A percentile compares a stretch with the other conserved stretches of the same genome.
phyloP scores from a whole-genome alignment of 2,888 invertebrate genomes.

The Patella pellucida region DNA sequence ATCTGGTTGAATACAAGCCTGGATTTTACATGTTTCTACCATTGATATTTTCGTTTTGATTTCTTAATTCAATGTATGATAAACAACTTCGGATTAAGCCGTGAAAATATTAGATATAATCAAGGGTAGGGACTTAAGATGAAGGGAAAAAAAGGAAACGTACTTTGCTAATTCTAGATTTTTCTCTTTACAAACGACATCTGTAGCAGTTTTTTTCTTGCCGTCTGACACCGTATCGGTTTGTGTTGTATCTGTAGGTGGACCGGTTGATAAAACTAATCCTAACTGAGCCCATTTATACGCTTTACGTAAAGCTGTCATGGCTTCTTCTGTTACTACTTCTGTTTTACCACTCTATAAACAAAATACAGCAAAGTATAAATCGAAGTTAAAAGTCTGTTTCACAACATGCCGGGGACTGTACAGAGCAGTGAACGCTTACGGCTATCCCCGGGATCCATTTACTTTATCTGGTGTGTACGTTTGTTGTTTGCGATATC shows the following conservation, averaged over 20 bases:
- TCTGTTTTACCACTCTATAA: constrained; percentile 65
- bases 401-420: too few species aligned
- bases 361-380: not conserved
- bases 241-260: constrained; percentile 58
- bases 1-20: too few species aligned
- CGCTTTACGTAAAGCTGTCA: constrained; percentile 65
- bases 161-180: constrained; percentile 68
- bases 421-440: too few species aligned
- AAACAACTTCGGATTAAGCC: not conserved
- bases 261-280: constrained; percentile 67
- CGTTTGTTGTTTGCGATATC: too few species aligned
- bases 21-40: too few species aligned
- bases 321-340: constrained; percentile 68
- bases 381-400: too few species aligned
- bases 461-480: too few species aligned
- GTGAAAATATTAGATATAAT: not conserved
- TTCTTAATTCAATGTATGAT: not conserved
- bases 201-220: constrained; percentile 63
- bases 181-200: constrained; percentile 68
- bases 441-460: too few species aligned
- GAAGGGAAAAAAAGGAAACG: not conserved
- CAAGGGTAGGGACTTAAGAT: not conserved
- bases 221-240: constrained; percentile 43
- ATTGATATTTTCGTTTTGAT: too few species aligned
- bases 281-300: constrained; percentile 71